phyloP scores from a whole-genome alignment of 2,888 invertebrate species.

The Dasysyrphus tricinctus region DNA sequence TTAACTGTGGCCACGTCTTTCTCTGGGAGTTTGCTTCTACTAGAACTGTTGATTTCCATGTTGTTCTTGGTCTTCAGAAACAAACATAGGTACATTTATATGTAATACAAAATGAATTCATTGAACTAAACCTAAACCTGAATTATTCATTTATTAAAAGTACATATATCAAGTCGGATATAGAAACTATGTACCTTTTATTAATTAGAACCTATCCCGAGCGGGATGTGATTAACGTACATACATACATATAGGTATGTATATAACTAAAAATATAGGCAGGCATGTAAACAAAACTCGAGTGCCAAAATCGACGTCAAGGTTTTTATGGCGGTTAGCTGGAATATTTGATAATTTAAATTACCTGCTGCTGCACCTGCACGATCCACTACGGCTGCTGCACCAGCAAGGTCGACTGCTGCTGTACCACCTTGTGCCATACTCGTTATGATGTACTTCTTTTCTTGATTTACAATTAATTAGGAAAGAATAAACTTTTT shows the following conservation, averaged over 20 bases:
- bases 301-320: not conserved
- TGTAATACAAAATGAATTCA: too few species aligned
- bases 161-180: too few species aligned
- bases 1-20: too few species aligned
- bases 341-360: not conserved
- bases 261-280: not conserved
- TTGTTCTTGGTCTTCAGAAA: too few species aligned
- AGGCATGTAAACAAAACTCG: not conserved
- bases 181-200: too few species aligned
- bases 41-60: too few species aligned
- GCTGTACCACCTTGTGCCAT: slow-evolving; percentile 66
- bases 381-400: slow-evolving; percentile 57
- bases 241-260: too few species aligned
- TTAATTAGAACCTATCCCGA: too few species aligned
- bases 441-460: not conserved
- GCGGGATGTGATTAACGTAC: not conserved
- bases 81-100: too few species aligned
- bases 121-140: too few species aligned
- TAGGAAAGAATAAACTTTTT: slow-evolving; percentile 16
- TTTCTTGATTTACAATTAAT: slow-evolving; percentile 47
- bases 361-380: slow-evolving; percentile 54
- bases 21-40: too few species aligned
- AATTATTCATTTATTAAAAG: too few species aligned
- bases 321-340: not conserved
- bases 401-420: slow-evolving; percentile 55